Conservation (phyloP, 1,140 invertebrate genomes). For the Ganaspis sp. region DNA sequence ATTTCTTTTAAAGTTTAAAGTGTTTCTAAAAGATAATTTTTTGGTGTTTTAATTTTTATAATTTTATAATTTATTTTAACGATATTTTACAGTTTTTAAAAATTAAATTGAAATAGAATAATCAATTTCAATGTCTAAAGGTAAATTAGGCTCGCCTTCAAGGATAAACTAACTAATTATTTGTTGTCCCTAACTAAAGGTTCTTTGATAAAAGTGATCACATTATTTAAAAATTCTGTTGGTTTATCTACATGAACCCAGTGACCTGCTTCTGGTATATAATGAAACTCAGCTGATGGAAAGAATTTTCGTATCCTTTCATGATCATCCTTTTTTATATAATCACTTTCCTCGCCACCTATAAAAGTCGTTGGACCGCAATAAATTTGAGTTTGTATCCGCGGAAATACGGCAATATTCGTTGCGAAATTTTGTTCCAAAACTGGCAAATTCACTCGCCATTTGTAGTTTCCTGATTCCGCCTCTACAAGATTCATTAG, state of each 20-base stretch:
- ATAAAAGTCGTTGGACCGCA: constrained; percentile 87
- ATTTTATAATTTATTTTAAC: too few relatives aligned
- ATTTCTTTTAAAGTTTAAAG: too few relatives aligned
- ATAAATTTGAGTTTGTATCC: constrained; percentile 77
- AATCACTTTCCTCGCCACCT: constrained; percentile 87
- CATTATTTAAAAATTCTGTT: constrained; percentile 83
- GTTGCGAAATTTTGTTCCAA: constrained; percentile 81
- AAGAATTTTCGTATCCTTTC: constrained; percentile 84
- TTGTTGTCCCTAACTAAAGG: not conserved
- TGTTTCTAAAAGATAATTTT: too few relatives aligned
- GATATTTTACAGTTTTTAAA: too few relatives aligned
- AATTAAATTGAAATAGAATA: too few relatives aligned
- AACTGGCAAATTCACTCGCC: constrained; percentile 85
- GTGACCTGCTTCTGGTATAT: constrained; percentile 89
- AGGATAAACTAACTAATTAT: not conserved
- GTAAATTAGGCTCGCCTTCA: not conserved
- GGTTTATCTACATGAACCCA: constrained; percentile 96
- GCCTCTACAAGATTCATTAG: constrained; percentile 86
- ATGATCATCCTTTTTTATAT: constrained; percentile 84
- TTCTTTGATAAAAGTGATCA: constrained; percentile 68
- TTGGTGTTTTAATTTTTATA: too few relatives aligned
- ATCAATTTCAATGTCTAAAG: too few relatives aligned
- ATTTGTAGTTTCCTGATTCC: constrained; percentile 80
- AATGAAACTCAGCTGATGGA: constrained; percentile 84
- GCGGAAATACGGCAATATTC: constrained; percentile 81